Base-by-base conservation (phyloP, 2,888 invertebrate species). In the Ophion obscuratus region DNA sequence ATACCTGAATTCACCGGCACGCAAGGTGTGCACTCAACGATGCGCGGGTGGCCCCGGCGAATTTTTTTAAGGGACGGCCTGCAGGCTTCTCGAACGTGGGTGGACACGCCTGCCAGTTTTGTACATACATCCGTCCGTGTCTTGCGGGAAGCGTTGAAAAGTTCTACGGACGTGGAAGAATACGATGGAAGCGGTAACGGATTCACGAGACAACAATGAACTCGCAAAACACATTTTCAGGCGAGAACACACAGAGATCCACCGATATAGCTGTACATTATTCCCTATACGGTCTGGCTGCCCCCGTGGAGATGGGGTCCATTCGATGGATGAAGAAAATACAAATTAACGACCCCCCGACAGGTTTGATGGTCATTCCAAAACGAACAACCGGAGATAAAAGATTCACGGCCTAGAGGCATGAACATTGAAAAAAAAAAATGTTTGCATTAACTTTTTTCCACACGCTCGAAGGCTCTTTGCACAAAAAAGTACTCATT, bases 1-100 rank as follows among this genome's bases (percentile, higher is more conserved):
- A 27, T 74, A 66, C 68, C 53, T 64, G 77, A 82, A 64, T 64
- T 66, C 67, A 14, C 47, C 47, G 53, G 71, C 75, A 73, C 71
- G 79, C 81, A 74, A 74, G 77, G 83, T 86, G 85, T 81, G 83
- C 83, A 68, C 80, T 71, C 76, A 24, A 20, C 75, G 53, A 68
- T 83, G 85, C 83, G 85, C 85, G 85, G 85, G 85, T 86, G 85
- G 85, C 83, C 85, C 73, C 17, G 83, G 77, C 27, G 83, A 83
- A 74, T 86, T 83, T 83, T 74, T 20, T 61, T 47, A 47, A 81
- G 73, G 80, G 73, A 66, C 83, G 80, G 75, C 85, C 83, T 64
- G 80, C 73, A 80, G 80, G 62, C 24, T 47, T 76, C 67, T 66
- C 64, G 40, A 74, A 83, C 83, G 85, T 86, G 83, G 85, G 85